Evolutionary conservation across 2,888 invertebrate species (phyloP).

Genomic region (Allophyes oxyacanthae): DNA sequence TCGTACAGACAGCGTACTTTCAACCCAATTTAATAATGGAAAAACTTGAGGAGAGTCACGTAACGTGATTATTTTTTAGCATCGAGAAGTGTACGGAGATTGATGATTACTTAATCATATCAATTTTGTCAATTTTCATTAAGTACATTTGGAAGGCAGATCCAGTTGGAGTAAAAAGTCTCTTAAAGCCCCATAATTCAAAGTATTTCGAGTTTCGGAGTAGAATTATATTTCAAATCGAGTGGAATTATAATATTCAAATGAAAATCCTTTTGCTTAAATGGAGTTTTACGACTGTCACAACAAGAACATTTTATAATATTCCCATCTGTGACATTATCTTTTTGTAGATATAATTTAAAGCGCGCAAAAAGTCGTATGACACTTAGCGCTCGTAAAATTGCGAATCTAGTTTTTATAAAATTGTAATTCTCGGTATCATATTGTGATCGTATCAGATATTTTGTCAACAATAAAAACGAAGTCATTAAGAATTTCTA

Average conservation of each 20-base stretch:
- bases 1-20: constrained; percentile 60
- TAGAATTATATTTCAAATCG: no score
- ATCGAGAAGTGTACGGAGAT: constrained; percentile 23
- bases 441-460: constrained; percentile 15
- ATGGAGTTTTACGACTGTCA: no score
- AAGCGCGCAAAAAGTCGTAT: constrained; percentile 11
- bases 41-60: constrained; percentile 57
- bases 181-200: no score
- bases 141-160: no score
- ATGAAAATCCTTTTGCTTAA: no score
- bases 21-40: constrained; percentile 72
- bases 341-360: not conserved
- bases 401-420: constrained; percentile 8
- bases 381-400: constrained; percentile 3
- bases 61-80: constrained; percentile 46
- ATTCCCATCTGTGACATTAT: not conserved
- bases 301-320: no score
- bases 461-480: constrained; percentile 40
- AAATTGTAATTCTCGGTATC: constrained; percentile 13
- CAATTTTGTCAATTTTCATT: constrained; percentile 7
- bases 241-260: no score
- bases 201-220: no score
- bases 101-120: constrained; percentile 22
- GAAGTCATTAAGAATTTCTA: constrained; percentile 30
- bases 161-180: no score